phyloP scores from a whole-genome alignment of 2,888 invertebrate genomes.

The Yponomeuta malinellus region DNA sequence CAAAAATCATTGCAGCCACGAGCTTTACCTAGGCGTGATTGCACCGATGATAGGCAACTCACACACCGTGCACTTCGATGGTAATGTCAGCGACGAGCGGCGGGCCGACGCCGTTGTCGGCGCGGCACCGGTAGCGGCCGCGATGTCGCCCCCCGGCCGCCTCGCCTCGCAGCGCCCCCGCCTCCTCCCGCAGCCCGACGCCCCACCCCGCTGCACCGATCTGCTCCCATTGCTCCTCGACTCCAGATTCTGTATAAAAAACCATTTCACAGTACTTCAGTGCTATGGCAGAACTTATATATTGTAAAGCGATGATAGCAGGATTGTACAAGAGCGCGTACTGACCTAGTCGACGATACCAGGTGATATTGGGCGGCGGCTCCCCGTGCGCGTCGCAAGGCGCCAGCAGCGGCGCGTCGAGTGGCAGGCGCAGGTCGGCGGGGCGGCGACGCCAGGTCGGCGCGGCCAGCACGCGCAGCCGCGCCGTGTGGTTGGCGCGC shows the following conservation, averaged over 20 bases:
- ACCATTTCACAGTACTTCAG: too few species aligned
- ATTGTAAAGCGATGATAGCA: too few species aligned
- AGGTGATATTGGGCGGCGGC: constrained; percentile 79
- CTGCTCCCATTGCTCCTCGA: constrained; percentile 27
- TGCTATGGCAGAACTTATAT: too few species aligned
- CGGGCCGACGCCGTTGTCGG: constrained; percentile 87
- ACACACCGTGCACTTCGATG: constrained; percentile 85
- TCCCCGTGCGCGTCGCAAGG: constrained; percentile 85
- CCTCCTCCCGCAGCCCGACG: constrained; percentile 20
- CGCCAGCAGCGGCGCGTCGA: constrained; percentile 80
- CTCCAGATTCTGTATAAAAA: neutral
- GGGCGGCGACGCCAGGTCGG: constrained; percentile 84
- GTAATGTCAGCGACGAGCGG: constrained; percentile 87
- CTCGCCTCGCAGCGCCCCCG: constrained; percentile 41
- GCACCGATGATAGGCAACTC: neutral
- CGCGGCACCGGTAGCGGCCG: constrained; percentile 88
- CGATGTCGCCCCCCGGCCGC: constrained; percentile 31
- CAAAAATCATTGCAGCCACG: too few species aligned
- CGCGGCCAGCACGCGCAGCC: constrained; percentile 82
- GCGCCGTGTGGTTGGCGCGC: constrained; percentile 79
- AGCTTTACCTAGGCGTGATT: too few species aligned
- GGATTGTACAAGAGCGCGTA: too few species aligned
- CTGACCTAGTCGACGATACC: constrained; percentile 50
- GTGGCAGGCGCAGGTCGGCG: constrained; percentile 79
- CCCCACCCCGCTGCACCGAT: neutral